Conservation (phyloP, 2,113 vertebrate genomes). For the Platysteira castanea region DNA sequence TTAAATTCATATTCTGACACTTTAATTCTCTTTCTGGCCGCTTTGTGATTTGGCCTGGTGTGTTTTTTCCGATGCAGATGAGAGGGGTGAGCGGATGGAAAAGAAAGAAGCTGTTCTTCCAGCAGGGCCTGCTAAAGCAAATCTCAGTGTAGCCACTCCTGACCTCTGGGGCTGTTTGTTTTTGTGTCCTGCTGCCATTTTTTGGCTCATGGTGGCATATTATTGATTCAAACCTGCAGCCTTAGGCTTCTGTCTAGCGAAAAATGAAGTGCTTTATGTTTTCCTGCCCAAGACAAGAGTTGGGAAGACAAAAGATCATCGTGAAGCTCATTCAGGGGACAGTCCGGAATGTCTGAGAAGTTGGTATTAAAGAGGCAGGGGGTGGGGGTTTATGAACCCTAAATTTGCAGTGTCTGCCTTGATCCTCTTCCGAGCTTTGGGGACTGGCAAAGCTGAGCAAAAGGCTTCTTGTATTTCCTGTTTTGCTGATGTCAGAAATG, state of each 20-base stretch:
- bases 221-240: background rate
- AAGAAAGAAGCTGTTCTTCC: background rate
- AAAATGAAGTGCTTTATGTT: background rate
- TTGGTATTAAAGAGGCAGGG: background rate
- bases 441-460: background rate
- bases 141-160: background rate
- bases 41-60: slow-evolving; percentile 6
- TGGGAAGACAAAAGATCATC: background rate
- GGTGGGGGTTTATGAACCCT: background rate
- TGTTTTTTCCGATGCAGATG: slow-evolving; percentile 30
- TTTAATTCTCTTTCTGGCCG: slow-evolving; percentile 47
- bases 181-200: background rate
- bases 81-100: background rate
- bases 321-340: background rate
- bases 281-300: background rate
- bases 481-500: background rate
- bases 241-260: background rate
- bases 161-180: background rate
- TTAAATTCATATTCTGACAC: slow-evolving; percentile 34
- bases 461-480: background rate
- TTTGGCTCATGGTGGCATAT: background rate
- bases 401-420: background rate
- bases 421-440: background rate
- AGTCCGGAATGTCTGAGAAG: background rate
- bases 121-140: background rate